These are phyloP conservation scores for Gibbula magus DNA, from an alignment of 2,888 invertebrate genomes.

Conservation along the genomic window DNA sequence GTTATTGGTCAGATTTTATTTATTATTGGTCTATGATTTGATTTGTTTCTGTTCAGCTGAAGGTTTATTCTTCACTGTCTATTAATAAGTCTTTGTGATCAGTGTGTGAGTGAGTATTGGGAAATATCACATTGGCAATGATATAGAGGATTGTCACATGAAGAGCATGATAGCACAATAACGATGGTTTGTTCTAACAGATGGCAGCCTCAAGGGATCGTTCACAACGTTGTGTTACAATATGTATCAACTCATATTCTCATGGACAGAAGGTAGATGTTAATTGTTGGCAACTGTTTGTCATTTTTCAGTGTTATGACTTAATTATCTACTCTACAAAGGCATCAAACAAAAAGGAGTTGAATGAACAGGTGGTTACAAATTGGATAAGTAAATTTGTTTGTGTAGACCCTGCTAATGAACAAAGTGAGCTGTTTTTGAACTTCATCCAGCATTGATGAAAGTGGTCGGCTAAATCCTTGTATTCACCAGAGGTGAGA, in stretches of 20 bases:
- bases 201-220: not conserved
- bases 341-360: not conserved
- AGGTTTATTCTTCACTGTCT: too few species aligned
- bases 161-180: too few species aligned
- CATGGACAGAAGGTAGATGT: not conserved
- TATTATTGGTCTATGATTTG: too few species aligned
- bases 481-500: constrained; percentile 11
- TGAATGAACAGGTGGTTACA: constrained; percentile 3
- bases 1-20: too few species aligned
- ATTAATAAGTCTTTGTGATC: too few species aligned
- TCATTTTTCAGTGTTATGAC: not conserved
- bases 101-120: too few species aligned
- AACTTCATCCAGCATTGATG: not conserved
- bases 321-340: not conserved
- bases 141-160: too few species aligned
- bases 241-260: not conserved
- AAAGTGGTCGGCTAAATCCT: constrained; percentile 2
- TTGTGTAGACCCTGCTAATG: not conserved
- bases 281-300: not conserved
- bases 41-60: too few species aligned
- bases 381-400: constrained; percentile 2
- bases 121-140: too few species aligned
- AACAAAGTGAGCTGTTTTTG: not conserved
- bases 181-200: not conserved
- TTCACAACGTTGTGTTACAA: not conserved